Base-by-base conservation (phyloP, 2,113 vertebrate genomes). In the Cynocephalus volans region DNA sequence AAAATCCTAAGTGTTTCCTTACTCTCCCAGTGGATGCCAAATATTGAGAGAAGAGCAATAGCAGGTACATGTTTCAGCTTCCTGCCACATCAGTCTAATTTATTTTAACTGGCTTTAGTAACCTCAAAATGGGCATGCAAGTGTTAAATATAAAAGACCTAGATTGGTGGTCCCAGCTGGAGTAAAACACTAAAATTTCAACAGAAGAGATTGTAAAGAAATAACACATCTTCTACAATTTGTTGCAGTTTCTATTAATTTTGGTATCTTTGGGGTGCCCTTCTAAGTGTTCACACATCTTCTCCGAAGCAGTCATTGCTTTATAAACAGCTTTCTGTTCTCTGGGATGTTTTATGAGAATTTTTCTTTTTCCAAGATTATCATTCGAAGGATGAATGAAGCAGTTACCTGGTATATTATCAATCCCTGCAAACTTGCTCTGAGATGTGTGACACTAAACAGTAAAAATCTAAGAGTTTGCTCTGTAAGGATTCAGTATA, bases 21-120 rank as follows among this genome's bases (percentile, higher is more conserved):
- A 17, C 26, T 52, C 17, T 33, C 3, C 0, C 15, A 31, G 21
- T 21, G 6, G 31, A 2, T 52, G 26, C 0, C 1, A 67, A 12
- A 2, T 3, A 10, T 19, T 33, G 62, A 56, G 41, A 23, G 12
- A 6, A 13, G 24, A 58, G 10, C 24, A 31, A 4, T 0, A 7
- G 1, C 8, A 36, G 45, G 14, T 31, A 11, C 0, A 10, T 6
- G 3, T 64, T 33, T 50, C 50, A 52, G 9, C 8, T 48, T 70
- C 48, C 2, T 0, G 1, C 6, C 33, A 41, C 0, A 33, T 21
- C 26, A 15, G 14, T 17, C 54, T 70, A 45, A n/a, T 15, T 45
- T 48, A 52, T 76, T 64, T 72, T 70, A 13, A 23, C 15, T 36
- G 58, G 11, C 18, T 80, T 75, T 41, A 11, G 3, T 75, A 21